phyloP scores from a whole-genome alignment of 1,140 invertebrate genomes.

The Caenorhabditis briggsae region DNA sequence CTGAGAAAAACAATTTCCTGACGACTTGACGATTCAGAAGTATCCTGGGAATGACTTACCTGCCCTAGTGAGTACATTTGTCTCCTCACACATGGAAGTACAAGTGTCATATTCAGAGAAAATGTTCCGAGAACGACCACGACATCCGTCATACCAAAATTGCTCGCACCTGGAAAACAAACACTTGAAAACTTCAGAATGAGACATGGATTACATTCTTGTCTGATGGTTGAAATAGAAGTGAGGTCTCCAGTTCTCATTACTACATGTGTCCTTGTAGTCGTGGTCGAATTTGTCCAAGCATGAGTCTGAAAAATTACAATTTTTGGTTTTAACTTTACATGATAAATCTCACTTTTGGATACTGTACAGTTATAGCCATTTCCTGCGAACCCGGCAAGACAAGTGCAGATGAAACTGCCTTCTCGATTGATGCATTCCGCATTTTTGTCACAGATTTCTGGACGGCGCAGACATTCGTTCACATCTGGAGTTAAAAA shows the following conservation, averaged over 20 bases:
- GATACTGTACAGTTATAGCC: constrained; percentile 83
- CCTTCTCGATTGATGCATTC: constrained; percentile 88
- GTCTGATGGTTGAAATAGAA: constrained; percentile 71
- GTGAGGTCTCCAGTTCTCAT: constrained; percentile 71
- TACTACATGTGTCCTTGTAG: constrained; percentile 68
- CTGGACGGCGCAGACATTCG: constrained; percentile 84
- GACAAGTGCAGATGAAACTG: constrained; percentile 86
- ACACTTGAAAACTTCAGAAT: no score
- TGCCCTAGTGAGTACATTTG: constrained; percentile 68
- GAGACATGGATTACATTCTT: constrained; percentile 58
- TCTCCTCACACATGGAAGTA: constrained; percentile 71
- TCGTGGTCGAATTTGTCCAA: constrained; percentile 70
- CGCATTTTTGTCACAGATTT: constrained; percentile 91
- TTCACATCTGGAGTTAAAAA: constrained; percentile 85
- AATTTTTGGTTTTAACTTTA: background rate
- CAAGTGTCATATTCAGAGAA: constrained; percentile 72
- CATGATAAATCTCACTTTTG: constrained; percentile 63
- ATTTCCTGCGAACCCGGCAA: constrained; percentile 86
- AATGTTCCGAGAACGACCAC: constrained; percentile 68
- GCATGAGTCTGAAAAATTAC: constrained; percentile 67
- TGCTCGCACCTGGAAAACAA: constrained; percentile 57
- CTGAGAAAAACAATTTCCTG: background rate
- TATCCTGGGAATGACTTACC: constrained; percentile 53
- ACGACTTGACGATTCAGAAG: background rate
- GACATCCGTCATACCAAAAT: constrained; percentile 71